Conservation (phyloP, 1,140 invertebrate species). For the Triops cancriformis region DNA sequence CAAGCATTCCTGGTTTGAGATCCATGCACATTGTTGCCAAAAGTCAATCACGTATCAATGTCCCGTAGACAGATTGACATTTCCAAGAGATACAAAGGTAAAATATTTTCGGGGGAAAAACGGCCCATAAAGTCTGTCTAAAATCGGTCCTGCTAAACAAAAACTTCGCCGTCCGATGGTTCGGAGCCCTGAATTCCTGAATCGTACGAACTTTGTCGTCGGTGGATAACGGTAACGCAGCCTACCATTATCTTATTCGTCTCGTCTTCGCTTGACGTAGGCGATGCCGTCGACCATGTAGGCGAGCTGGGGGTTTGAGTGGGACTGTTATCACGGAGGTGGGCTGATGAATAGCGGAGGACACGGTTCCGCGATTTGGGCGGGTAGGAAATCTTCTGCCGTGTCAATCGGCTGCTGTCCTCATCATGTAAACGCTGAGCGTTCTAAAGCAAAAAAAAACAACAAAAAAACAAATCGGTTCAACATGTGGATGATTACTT, state of each 20-base stretch:
- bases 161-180: constrained; percentile 26
- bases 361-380: constrained; percentile 24
- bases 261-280: constrained; percentile 20
- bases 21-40: too few relatives aligned
- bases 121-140: neutral
- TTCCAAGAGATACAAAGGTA: neutral
- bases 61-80: neutral
- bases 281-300: constrained; percentile 21
- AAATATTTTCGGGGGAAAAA: neutral
- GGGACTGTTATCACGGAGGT: constrained; percentile 2
- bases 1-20: too few relatives aligned
- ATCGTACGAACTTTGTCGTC: constrained; percentile 25
- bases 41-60: neutral
- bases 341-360: constrained; percentile 20
- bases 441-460: neutral
- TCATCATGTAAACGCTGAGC: neutral
- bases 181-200: constrained; percentile 25
- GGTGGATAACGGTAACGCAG: constrained; percentile 17
- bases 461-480: neutral
- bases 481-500: neutral
- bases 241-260: constrained; percentile 10
- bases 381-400: constrained; percentile 27
- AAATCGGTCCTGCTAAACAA: constrained; percentile 16
- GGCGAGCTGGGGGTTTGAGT: constrained; percentile 1
- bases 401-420: neutral